phyloP scores from a whole-genome alignment of 2,888 invertebrate genomes.

The Diadegma fenestrale region DNA sequence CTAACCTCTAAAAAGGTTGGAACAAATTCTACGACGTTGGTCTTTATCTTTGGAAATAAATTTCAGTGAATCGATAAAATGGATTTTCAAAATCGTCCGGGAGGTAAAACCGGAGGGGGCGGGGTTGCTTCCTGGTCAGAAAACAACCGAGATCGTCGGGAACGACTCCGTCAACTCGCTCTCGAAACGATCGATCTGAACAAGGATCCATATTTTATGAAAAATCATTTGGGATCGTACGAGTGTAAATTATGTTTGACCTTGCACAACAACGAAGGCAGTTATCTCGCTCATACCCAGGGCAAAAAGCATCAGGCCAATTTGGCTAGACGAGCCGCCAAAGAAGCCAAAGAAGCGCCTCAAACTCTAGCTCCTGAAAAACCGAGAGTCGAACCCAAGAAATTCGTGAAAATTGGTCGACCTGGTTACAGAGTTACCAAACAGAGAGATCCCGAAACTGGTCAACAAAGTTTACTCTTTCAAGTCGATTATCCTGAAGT shows the following conservation, averaged over 20 bases:
- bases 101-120: slow-evolving; percentile 99
- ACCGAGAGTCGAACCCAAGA: slow-evolving; percentile 98
- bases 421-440: slow-evolving; percentile 99
- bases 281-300: slow-evolving; percentile 99
- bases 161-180: slow-evolving; percentile 97
- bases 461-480: slow-evolving; percentile 98
- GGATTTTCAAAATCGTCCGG: slow-evolving; percentile 99
- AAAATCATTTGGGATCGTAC: slow-evolving; percentile 99
- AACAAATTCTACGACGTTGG: too few species aligned
- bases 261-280: slow-evolving; percentile 99
- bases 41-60: neutral
- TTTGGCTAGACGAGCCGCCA: slow-evolving; percentile 98
- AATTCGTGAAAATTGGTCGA: slow-evolving; percentile 99
- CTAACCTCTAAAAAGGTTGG: neutral
- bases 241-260: slow-evolving; percentile 99
- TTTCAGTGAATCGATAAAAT: slow-evolving; percentile 85
- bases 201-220: slow-evolving; percentile 99
- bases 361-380: slow-evolving; percentile 97
- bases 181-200: slow-evolving; percentile 99
- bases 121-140: slow-evolving; percentile 99
- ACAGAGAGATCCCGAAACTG: slow-evolving; percentile 97
- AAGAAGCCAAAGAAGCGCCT: slow-evolving; percentile 99
- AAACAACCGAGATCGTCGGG: slow-evolving; percentile 97
- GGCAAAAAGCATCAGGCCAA: slow-evolving; percentile 99
- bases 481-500: slow-evolving; percentile 99